These are phyloP conservation scores for Folsomia manolachei DNA, from an alignment of 2,888 invertebrate genomes.

Conservation along the genomic window DNA sequence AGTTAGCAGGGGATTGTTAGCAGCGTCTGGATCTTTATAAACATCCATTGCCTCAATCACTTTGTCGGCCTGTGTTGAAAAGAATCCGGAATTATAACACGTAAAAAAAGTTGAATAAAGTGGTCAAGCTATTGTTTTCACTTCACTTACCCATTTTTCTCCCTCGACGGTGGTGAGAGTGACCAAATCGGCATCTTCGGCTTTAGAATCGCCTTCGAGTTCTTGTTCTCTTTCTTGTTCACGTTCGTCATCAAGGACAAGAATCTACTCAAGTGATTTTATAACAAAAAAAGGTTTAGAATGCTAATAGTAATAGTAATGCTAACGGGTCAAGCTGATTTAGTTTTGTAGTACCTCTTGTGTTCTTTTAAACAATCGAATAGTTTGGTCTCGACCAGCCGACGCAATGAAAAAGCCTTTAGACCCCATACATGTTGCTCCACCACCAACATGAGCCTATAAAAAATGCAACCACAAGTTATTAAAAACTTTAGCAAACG, in stretches of 20 bases:
- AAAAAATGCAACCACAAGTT: too few relatives aligned
- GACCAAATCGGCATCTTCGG: slow-evolving; percentile 63
- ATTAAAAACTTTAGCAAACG: not conserved
- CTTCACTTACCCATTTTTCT: slow-evolving; percentile 72
- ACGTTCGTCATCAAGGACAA: slow-evolving; percentile 87
- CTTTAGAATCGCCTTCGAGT: slow-evolving; percentile 58
- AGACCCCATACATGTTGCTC: slow-evolving; percentile 53
- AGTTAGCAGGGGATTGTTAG: slow-evolving; percentile 66
- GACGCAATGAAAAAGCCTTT: slow-evolving; percentile 68
- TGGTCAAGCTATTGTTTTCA: too few relatives aligned
- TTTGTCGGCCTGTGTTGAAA: slow-evolving; percentile 69
- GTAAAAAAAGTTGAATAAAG: too few relatives aligned
- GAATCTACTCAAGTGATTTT: slow-evolving; percentile 65
- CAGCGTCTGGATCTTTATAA: slow-evolving; percentile 57
- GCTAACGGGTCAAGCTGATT: not conserved
- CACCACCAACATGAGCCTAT: slow-evolving; percentile 49
- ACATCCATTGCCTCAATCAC: slow-evolving; percentile 87
- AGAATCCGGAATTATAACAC: slow-evolving; percentile 12
- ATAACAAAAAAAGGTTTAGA: not conserved
- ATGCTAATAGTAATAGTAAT: too few relatives aligned
- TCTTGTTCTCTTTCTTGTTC: slow-evolving; percentile 78
- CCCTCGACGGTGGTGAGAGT: slow-evolving; percentile 84
- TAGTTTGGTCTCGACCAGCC: slow-evolving; percentile 59
- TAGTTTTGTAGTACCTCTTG: slow-evolving; percentile 53
- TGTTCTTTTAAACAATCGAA: slow-evolving; percentile 61